Conservation (phyloP, 2,888 invertebrate genomes). For the Noctua fimbriata region DNA sequence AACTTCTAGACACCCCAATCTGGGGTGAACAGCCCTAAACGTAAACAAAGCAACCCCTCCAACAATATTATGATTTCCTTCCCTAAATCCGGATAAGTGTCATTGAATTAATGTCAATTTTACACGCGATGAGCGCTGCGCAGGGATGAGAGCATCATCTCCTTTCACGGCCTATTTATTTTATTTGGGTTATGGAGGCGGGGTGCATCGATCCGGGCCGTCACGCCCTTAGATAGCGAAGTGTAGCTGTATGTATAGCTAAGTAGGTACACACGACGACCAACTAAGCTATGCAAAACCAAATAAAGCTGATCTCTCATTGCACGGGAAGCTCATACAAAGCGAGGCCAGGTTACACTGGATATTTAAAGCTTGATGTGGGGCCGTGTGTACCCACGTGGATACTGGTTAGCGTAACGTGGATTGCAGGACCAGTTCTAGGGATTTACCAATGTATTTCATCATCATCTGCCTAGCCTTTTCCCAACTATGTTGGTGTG, state of each 20-base stretch:
- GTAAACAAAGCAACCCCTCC: constrained; percentile 35
- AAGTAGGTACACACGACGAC: not conserved
- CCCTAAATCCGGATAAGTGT: constrained; percentile 47
- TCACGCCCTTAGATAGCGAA: constrained; percentile 26
- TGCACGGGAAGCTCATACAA: too few relatives aligned
- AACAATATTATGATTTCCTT: constrained; percentile 18
- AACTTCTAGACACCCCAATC: not conserved
- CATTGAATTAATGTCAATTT: constrained; percentile 57
- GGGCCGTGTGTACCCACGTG: not conserved
- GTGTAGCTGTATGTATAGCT: not conserved
- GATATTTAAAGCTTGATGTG: too few relatives aligned
- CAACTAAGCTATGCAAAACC: too few relatives aligned
- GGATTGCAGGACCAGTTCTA: not conserved
- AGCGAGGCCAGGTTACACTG: too few relatives aligned
- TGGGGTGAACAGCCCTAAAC: constrained; percentile 27
- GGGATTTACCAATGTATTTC: not conserved
- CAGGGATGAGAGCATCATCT: constrained; percentile 28
- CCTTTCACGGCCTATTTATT: constrained; percentile 53
- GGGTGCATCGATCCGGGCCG: constrained; percentile 40
- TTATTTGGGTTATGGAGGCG: constrained; percentile 58
- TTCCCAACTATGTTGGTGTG: not conserved
- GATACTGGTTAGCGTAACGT: not conserved
- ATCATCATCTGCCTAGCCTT: not conserved
- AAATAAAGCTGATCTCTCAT: too few relatives aligned
- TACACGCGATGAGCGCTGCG: constrained; percentile 34